Base-by-base conservation (phyloP, 2,113 vertebrate species). In the Oncorhynchus clarkii region DNA sequence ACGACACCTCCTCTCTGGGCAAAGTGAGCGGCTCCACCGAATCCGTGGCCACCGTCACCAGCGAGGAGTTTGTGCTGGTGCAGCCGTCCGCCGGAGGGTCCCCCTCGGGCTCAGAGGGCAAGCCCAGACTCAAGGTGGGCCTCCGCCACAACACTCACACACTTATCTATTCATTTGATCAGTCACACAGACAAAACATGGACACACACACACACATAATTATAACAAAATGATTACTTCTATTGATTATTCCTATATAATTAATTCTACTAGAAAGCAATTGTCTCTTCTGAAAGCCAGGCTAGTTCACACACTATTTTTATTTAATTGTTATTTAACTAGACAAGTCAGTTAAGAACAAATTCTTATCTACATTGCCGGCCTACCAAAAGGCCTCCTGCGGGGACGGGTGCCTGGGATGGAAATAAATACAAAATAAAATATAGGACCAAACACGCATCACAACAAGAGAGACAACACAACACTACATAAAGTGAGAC, bases 61-160 rank as follows among this genome's bases (percentile, higher is more conserved):
- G 95, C 82, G 97, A 99, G 86, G 97, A 98, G 80, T 98, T 97
- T 92, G 96, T 97, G 85, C 86, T 99, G 87, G 94, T 98, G 67
- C 92, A 94, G 89, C 87, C 96, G 59, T 90, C 93, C 5, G 84
- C 91, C 12, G 95, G 93, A 16, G 92, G 93, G 0, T 90, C 91
- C 0, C 92, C 92, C 49, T 91, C 91, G 79, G 93, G 94, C 67
- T 88, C 94, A 4, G 95, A 95, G 69, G 95, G 93, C 31, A 96
- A 95, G 79, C 95, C 95, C 3, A 92, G 92, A 68, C 93, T 97
- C 49, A 98, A 96, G 96, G 97, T 98, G 86, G 78, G 83, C 71
- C 22, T 39, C 0, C 2, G 14, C 3, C 57, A 13, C 62, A 4
- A 5, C n/a, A 65, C 29, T 20, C 69, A 62, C n/a, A n/a, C 59